Evolutionary conservation across 2,113 vertebrate species (phyloP), one percentile per base, ranked within the genome.

Genomic region (Corythornis madagascariensis): DNA sequence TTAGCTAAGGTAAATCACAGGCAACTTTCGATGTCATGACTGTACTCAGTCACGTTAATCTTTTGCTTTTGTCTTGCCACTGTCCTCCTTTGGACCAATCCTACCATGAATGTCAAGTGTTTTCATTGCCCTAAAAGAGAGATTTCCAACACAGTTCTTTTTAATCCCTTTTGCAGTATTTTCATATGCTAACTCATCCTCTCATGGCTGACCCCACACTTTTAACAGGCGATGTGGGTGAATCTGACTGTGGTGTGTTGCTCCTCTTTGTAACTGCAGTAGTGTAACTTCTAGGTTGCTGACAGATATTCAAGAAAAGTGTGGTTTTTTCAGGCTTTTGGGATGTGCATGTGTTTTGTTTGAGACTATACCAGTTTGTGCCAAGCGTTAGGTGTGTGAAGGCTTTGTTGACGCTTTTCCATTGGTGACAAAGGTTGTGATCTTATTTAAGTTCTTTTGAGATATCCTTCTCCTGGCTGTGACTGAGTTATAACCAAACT

Each of bases 31-130:
- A 2, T 14, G 11, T 35, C 2, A 1, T 25, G 50, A 13, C 25
- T 16, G 33, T 64, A 29, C 85, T 50, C 3, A 0, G 40, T 12
- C 20, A 0, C 2, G 5, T 28, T 31, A 5, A 20, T 55, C 22
- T 42, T 43, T 53, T 48, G 7, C 14, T 77, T 74, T 73, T 43
- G 21, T 82, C 18, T 2, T 28, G 11, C 45, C 19, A 3, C 16
- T 21, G 4, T 40, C 22, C 12, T 38, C 64, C 45, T 48, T 40
- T 45, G 52, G 40, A 57, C 65, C 55, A 40, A 4, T 67, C 80
- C n/a, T 38, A 40, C 38, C 21, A 2, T 38, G 19, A 16, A 5
- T 6, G 10, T 50, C 0, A 1, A 71, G 25, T 66, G 63, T 43
- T 66, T 61, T 48, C 12, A 2, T 9, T 29, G 31, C 25, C 52